phyloP scores from a whole-genome alignment of 92 coral and sea anemone genomes.

The Zoanthus sansibaricus region DNA sequence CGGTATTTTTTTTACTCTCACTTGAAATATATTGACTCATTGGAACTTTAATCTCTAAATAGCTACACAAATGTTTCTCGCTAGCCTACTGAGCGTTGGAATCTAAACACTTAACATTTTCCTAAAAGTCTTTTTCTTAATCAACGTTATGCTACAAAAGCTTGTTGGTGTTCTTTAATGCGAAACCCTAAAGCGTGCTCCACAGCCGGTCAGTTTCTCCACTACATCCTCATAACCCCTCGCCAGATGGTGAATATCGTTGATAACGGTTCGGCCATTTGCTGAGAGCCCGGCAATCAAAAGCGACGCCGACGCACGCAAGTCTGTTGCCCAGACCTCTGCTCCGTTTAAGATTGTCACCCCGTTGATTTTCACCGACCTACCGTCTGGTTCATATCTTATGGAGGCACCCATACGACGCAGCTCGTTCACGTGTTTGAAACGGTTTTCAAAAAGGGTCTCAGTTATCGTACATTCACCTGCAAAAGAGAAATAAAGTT shows the following conservation, averaged over 20 bases:
- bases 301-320: slow-evolving; percentile 65
- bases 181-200: slow-evolving; percentile 9
- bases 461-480: slow-evolving; percentile 32
- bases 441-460: slow-evolving; percentile 62
- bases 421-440: slow-evolving; percentile 54
- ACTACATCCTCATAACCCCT: slow-evolving; percentile 69
- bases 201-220: slow-evolving; percentile 50
- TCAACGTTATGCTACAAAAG: too few species aligned
- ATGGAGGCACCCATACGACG: slow-evolving; percentile 64
- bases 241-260: slow-evolving; percentile 61
- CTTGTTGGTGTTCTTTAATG: too few species aligned
- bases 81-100: too few species aligned
- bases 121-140: too few species aligned
- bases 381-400: background rate
- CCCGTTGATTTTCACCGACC: slow-evolving; percentile 31
- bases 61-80: too few species aligned
- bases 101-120: too few species aligned
- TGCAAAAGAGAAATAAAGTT: background rate
- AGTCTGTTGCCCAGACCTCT: slow-evolving; percentile 59
- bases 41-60: too few species aligned
- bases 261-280: slow-evolving; percentile 45
- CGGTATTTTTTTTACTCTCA: too few species aligned
- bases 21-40: too few species aligned
- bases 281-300: slow-evolving; percentile 57
- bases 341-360: background rate